A percentile compares a stretch with the other conserved stretches of the same genome.
Conservation (phyloP, 2,888 invertebrate genomes). For the Hoplodrina ambigua region DNA sequence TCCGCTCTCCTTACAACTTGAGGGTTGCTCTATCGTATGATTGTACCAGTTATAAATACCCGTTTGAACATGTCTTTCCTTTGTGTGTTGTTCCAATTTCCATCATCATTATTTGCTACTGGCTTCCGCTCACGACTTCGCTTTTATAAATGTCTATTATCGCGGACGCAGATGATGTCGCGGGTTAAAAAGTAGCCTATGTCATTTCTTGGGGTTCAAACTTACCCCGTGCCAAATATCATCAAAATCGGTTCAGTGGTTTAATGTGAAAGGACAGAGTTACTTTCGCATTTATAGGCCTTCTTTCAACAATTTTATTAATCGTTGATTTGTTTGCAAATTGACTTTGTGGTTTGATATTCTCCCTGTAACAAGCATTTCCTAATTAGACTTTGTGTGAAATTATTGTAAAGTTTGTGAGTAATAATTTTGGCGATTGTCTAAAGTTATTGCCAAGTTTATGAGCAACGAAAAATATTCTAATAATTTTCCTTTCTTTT, state of each 20-base stretch:
- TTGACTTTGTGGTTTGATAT: background rate
- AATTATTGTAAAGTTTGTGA: too few relatives aligned
- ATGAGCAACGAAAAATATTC: background rate
- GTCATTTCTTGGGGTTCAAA: too few relatives aligned
- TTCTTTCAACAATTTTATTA: background rate
- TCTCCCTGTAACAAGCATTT: background rate
- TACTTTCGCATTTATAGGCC: too few relatives aligned
- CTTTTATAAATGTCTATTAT: too few relatives aligned
- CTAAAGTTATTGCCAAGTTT: background rate
- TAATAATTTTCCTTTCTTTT: conserved; percentile 26
- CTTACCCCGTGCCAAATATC: too few relatives aligned
- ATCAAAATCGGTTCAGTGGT: too few relatives aligned
- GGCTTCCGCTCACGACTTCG: too few relatives aligned
- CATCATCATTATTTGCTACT: background rate
- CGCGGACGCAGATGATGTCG: too few relatives aligned
- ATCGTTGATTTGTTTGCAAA: background rate
- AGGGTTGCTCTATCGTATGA: conserved; percentile 60
- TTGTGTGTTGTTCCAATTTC: background rate
- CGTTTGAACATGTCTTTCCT: background rate
- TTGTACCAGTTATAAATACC: conserved; percentile 27
- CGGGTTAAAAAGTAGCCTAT: too few relatives aligned
- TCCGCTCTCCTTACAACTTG: conserved; percentile 66
- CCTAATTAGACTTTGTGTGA: background rate
- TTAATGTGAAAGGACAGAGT: too few relatives aligned
- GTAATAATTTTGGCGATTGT: too few relatives aligned